phyloP scores from a whole-genome alignment of 2,113 vertebrate genomes.

The Ailuropoda melanoleuca region DNA sequence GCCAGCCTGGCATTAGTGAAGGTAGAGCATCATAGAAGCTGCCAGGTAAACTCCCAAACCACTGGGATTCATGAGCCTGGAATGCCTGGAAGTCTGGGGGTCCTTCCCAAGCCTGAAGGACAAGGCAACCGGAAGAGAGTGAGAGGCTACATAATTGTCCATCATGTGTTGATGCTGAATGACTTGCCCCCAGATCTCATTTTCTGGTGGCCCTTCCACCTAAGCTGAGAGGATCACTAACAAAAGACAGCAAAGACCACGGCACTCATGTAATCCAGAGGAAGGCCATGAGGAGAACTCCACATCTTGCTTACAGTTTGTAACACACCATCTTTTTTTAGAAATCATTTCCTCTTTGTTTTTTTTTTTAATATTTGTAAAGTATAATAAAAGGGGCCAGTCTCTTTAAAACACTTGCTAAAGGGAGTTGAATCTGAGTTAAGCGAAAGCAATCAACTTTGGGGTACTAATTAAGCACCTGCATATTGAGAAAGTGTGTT shows the following conservation, averaged over 20 bases:
- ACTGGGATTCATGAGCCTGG: not conserved
- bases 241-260: not conserved
- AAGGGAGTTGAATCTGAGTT: not conserved
- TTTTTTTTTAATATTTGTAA: not conserved
- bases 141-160: not conserved
- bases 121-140: not conserved
- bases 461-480: not conserved
- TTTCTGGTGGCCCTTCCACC: not conserved
- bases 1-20: too few species aligned
- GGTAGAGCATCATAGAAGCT: rapidly evolving
- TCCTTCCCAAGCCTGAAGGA: not conserved
- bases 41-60: not conserved
- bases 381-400: not conserved
- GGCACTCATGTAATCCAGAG: not conserved
- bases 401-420: not conserved
- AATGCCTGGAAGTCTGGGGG: rapidly evolving
- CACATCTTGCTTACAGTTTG: not conserved
- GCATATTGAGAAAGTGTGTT: not conserved
- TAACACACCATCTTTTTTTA: not conserved
- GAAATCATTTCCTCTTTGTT: not conserved
- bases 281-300: not conserved
- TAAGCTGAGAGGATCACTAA: not conserved
- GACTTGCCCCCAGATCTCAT: not conserved
- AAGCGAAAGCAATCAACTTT: not conserved
- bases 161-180: not conserved